phyloP scores from a whole-genome alignment of 1,140 invertebrate genomes.

The Drosophila sturtevanti region DNA sequence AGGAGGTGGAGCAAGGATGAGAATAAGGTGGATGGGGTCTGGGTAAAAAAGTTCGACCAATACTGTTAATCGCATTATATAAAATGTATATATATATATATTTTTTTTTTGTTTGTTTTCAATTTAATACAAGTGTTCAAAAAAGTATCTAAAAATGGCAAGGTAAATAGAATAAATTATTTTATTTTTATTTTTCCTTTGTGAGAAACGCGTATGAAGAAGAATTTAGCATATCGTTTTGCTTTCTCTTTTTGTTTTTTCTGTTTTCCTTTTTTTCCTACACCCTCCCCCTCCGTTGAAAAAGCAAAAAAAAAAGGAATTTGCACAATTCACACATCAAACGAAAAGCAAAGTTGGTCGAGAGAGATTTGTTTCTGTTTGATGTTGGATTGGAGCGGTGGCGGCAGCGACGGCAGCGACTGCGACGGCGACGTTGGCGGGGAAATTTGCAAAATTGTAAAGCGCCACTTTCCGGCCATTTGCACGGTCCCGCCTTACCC shows the following conservation, averaged over 20 bases:
- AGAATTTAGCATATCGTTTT: conserved; percentile 29
- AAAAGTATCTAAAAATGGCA: conserved; percentile 21
- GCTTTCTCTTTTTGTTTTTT: conserved; percentile 7
- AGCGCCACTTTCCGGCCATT: conserved; percentile 76
- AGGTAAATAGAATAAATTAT: conserved; percentile 26
- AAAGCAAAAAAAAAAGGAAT: conserved; percentile 45
- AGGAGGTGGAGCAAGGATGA: not conserved
- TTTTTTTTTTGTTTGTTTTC: conserved; percentile 51
- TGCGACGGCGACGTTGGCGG: too few relatives aligned
- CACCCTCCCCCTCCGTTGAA: too few relatives aligned
- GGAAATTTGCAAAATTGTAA: conserved; percentile 78
- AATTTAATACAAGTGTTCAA: conserved; percentile 46
- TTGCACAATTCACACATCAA: conserved; percentile 63
- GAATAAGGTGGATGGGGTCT: not conserved
- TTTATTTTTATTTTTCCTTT: not conserved
- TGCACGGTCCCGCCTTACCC: conserved; percentile 22
- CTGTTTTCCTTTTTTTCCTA: too few relatives aligned
- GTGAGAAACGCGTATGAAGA: conserved; percentile 9
- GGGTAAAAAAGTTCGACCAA: not conserved
- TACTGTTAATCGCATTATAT: conserved; percentile 62
- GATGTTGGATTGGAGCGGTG: conserved; percentile 49
- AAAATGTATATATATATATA: conserved; percentile 16
- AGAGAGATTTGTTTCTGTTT: conserved; percentile 60
- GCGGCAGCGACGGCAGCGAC: conserved; percentile 6
- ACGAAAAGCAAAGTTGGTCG: conserved; percentile 44